phyloP scores from a whole-genome alignment of 2,888 invertebrate genomes.

The Rotaria magnacalcarata region DNA sequence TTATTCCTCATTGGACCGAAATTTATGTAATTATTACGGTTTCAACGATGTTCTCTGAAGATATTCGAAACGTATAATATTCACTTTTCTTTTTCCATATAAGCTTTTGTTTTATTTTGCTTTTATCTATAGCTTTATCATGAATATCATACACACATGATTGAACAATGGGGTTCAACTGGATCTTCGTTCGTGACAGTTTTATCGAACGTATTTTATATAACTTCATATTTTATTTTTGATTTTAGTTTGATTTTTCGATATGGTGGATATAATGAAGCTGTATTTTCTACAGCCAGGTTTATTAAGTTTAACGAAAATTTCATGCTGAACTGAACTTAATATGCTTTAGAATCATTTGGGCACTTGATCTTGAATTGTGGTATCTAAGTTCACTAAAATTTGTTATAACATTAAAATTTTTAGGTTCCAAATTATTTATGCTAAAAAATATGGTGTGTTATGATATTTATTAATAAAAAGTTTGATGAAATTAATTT shows the following conservation, averaged over 20 bases:
- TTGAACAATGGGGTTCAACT: background rate
- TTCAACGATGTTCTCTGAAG: background rate
- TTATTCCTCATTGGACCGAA: background rate
- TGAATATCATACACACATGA: conserved; percentile 7
- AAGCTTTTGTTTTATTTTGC: background rate
- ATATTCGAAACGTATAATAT: background rate
- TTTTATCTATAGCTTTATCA: background rate
- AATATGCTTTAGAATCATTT: background rate
- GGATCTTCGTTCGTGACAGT: background rate
- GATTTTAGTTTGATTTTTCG: background rate
- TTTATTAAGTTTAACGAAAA: background rate
- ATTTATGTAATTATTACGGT: conserved; percentile 2
- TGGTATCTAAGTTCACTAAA: background rate
- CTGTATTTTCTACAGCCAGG: background rate
- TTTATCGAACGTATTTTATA: background rate
- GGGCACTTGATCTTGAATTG: background rate
- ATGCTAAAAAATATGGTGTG: conserved; percentile 23
- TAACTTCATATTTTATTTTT: background rate
- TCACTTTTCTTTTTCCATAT: background rate
- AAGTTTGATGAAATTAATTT: background rate
- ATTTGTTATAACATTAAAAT: conserved; percentile 15
- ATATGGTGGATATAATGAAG: background rate
- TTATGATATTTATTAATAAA: background rate
- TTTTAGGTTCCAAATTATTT: background rate
- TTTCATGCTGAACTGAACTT: background rate